phyloP scores from a whole-genome alignment of 2,113 vertebrate species.

The Amphiprion percula region DNA sequence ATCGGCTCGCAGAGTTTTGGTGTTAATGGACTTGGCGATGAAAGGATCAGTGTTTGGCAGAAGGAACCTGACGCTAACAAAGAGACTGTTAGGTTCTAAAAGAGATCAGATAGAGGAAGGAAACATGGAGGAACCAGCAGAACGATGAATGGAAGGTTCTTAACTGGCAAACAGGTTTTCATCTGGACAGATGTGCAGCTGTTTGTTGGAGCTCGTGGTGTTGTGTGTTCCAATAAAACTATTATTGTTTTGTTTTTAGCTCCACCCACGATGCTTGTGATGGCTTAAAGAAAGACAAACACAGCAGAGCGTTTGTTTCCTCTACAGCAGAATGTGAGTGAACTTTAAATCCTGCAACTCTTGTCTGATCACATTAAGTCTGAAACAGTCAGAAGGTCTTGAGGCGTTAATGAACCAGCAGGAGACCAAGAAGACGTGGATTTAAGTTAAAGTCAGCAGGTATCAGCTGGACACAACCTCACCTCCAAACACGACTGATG shows the following conservation, averaged over 20 bases:
- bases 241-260: too few species aligned
- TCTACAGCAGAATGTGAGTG: not conserved
- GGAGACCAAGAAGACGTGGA: not conserved
- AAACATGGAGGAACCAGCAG: conserved; percentile 18
- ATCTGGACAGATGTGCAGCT: too few species aligned
- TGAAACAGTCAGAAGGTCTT: conserved; percentile 51
- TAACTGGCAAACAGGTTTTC: not conserved
- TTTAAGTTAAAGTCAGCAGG: conserved; percentile 49
- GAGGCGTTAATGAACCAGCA: conserved; percentile 36
- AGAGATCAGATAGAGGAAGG: conserved; percentile 36
- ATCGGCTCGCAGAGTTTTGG: conserved; percentile 4
- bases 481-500: not conserved
- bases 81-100: conserved; percentile 49
- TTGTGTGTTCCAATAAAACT: too few species aligned
- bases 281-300: too few species aligned
- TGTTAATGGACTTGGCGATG: conserved; percentile 55
- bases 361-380: conserved; percentile 35
- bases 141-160: conserved; percentile 10
- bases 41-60: conserved; percentile 65
- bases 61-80: conserved; percentile 18
- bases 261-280: too few species aligned
- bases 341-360: conserved; percentile 14
- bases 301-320: too few species aligned
- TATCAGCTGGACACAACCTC: conserved; percentile 6
- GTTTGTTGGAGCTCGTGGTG: too few species aligned